phyloP scores from a whole-genome alignment of 2,797 vertebrate species.

The Parauchenoglanis ngamensis region DNA sequence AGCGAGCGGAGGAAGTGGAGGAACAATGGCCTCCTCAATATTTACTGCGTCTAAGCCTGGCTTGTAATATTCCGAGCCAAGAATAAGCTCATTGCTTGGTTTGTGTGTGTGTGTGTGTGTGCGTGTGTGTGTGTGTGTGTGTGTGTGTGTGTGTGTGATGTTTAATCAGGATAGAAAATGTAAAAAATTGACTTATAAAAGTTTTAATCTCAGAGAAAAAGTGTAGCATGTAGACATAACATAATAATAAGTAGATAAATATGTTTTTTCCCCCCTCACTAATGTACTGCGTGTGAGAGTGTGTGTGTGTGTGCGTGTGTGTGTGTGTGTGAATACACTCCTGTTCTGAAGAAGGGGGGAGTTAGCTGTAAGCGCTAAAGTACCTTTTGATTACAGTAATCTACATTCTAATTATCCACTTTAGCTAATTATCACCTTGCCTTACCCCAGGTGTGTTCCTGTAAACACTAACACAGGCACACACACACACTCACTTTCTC shows the following conservation, averaged over 20 bases:
- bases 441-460: slow-evolving; percentile 58
- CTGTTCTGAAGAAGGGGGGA: slow-evolving; percentile 17
- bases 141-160: not conserved
- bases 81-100: slow-evolving; percentile 45
- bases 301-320: slow-evolving; percentile 15
- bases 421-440: slow-evolving; percentile 59
- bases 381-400: slow-evolving; percentile 59
- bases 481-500: slow-evolving; percentile 52
- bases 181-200: not conserved
- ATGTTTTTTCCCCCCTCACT: not conserved
- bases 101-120: slow-evolving; percentile 39
- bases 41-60: slow-evolving; percentile 57
- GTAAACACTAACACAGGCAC: slow-evolving; percentile 53
- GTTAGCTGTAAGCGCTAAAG: slow-evolving; percentile 39
- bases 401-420: slow-evolving; percentile 61
- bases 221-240: not conserved
- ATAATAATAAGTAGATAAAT: not conserved
- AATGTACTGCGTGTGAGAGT: slow-evolving; percentile 7
- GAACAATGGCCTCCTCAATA: slow-evolving; percentile 71
- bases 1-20: slow-evolving; percentile 76
- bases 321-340: slow-evolving; percentile 29
- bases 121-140: slow-evolving; percentile 3
- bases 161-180: not conserved
- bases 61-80: slow-evolving; percentile 54
- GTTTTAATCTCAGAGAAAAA: too few relatives aligned